Evolutionary conservation across 2,113 vertebrate genomes (phyloP).

Genomic region (Sakesphorus luctuosus): DNA sequence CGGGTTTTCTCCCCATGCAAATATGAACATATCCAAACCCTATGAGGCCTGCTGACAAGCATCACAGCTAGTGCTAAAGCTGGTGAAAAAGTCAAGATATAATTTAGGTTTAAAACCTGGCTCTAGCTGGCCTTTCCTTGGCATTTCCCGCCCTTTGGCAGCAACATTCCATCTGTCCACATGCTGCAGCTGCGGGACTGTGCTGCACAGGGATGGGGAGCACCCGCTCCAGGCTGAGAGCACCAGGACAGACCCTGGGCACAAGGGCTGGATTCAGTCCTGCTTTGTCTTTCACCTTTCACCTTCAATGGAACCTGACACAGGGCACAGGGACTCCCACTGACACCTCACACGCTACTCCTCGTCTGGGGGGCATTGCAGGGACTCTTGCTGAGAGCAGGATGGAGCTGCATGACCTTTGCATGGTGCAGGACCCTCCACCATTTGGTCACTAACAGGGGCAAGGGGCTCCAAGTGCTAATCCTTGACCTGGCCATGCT

Average conservation of each 20-base stretch:
- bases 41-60: fast-evolving
- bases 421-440: background rate
- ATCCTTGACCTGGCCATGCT: background rate
- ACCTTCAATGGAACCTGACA: background rate
- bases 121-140: background rate
- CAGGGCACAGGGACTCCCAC: background rate
- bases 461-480: background rate
- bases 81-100: background rate
- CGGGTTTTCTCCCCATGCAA: background rate
- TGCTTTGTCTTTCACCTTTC: background rate
- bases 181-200: fast-evolving
- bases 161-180: fast-evolving
- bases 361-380: background rate
- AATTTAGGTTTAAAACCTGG: background rate
- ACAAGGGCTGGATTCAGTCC: fast-evolving
- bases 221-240: fast-evolving
- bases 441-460: background rate
- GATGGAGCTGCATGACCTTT: background rate
- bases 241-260: fast-evolving
- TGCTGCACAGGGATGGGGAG: background rate
- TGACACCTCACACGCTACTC: fast-evolving
- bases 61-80: background rate
- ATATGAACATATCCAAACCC: background rate
- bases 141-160: background rate
- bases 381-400: background rate